A percentile compares a stretch with the other conserved stretches of the same genome.
Conservation (phyloP, 2,888 invertebrate species). For the Drosophila glabriapex region DNA sequence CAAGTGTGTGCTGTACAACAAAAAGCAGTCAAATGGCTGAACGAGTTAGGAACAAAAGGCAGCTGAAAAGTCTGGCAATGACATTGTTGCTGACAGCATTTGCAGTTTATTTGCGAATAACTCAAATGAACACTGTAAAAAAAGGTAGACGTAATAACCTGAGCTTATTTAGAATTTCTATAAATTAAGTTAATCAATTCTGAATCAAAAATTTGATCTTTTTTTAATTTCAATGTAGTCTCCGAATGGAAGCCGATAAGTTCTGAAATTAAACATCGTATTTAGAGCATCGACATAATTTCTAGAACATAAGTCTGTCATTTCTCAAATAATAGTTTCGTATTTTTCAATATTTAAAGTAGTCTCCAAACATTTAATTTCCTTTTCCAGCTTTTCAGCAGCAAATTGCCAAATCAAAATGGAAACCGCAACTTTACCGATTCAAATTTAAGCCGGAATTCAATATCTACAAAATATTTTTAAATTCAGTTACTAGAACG, state of each 20-base stretch:
- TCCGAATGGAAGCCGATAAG: too few relatives aligned
- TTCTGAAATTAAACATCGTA: too few relatives aligned
- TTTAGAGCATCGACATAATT: too few relatives aligned
- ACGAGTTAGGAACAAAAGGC: slow-evolving; percentile 43
- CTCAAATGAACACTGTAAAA: slow-evolving; percentile 1
- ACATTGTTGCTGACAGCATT: slow-evolving; percentile 15
- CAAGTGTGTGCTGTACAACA: slow-evolving; percentile 14
- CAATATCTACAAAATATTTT: background rate
- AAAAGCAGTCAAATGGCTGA: slow-evolving; percentile 32
- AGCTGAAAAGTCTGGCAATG: slow-evolving; percentile 5
- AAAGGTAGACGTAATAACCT: background rate
- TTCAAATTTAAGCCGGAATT: background rate
- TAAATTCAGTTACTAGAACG: background rate
- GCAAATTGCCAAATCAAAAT: background rate
- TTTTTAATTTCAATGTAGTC: too few relatives aligned
- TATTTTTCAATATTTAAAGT: background rate
- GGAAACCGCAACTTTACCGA: background rate
- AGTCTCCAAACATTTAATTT: background rate
- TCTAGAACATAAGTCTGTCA: too few relatives aligned
- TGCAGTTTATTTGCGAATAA: slow-evolving; percentile 11
- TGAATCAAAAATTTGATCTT: background rate
- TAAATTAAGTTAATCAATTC: background rate
- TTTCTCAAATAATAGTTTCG: background rate
- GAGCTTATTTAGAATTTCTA: background rate
- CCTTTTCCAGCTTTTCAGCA: background rate